Evolutionary conservation across 2,888 invertebrate genomes (phyloP).

Genomic region (Sabatieria punctata): DNA sequence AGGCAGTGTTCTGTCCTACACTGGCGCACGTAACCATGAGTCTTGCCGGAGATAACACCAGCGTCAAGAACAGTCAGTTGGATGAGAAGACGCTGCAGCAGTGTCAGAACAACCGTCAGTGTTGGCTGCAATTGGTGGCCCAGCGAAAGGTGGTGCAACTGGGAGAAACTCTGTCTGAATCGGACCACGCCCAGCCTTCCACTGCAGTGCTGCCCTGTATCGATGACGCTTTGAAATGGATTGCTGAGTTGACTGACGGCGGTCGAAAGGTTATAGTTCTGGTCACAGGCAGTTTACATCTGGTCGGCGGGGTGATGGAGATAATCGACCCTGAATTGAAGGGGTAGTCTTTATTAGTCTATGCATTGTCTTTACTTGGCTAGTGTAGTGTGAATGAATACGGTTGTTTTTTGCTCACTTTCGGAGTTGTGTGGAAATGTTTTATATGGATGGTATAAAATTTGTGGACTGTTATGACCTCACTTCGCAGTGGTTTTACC

Average conservation of each 20-base stretch:
- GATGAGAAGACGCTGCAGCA: slow-evolving; percentile 43
- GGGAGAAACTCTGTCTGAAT: too few relatives aligned
- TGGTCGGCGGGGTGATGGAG: slow-evolving; percentile 55
- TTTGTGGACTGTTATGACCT: too few relatives aligned
- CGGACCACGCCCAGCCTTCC: too few relatives aligned
- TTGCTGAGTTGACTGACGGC: slow-evolving; percentile 18
- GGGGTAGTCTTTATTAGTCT: too few relatives aligned
- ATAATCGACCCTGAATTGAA: slow-evolving; percentile 32
- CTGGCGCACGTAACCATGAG: slow-evolving; percentile 15
- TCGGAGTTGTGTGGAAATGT: too few relatives aligned
- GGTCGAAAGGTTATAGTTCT: slow-evolving; percentile 41
- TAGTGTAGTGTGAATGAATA: too few relatives aligned
- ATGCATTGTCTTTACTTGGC: too few relatives aligned
- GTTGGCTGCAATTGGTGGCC: slow-evolving; percentile 28
- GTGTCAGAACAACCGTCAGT: slow-evolving; percentile 42
- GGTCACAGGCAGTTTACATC: slow-evolving; percentile 65
- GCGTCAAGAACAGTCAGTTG: slow-evolving; percentile 43
- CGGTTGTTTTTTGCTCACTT: too few relatives aligned
- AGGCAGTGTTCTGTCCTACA: slow-evolving; percentile 33
- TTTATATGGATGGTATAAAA: too few relatives aligned
- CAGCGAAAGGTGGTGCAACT: too few relatives aligned
- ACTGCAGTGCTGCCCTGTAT: slow-evolving; percentile 32
- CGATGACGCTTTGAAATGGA: slow-evolving; percentile 31
- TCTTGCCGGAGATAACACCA: slow-evolving; percentile 41
- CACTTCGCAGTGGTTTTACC: too few relatives aligned